These are phyloP conservation scores for Cephonodes hylas DNA, from an alignment of 2,888 invertebrate species.

Conservation along the genomic window DNA sequence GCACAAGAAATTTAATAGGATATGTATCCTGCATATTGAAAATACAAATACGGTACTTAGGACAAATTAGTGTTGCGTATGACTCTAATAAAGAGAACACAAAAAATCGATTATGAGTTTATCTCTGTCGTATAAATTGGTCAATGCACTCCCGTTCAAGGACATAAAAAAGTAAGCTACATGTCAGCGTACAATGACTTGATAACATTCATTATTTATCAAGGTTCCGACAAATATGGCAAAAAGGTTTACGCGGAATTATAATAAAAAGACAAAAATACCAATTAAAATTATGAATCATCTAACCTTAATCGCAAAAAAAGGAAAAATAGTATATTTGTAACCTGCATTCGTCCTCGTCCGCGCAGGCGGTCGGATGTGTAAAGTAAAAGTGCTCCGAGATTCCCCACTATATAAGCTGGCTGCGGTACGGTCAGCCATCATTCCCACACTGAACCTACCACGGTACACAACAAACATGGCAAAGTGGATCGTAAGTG, in stretches of 20 bases:
- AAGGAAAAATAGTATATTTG: conserved; percentile 56
- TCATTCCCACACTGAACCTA: conserved; percentile 62
- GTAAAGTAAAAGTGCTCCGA: conserved; percentile 73
- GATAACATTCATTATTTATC: too few relatives aligned
- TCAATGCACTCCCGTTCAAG: too few relatives aligned
- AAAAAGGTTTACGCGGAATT: background rate
- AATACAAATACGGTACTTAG: too few relatives aligned
- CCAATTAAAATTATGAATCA: conserved; percentile 17
- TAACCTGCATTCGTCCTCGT: conserved; percentile 66
- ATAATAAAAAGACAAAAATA: background rate
- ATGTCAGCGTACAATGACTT: too few relatives aligned
- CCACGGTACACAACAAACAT: conserved; percentile 58
- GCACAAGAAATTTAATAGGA: too few relatives aligned
- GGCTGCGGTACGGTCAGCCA: conserved; percentile 42
- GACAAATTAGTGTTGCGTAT: too few relatives aligned
- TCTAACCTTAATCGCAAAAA: conserved; percentile 35
- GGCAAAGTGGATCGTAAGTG: conserved; percentile 78
- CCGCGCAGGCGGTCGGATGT: conserved; percentile 45
- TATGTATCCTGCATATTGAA: too few relatives aligned
- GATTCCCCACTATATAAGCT: conserved; percentile 69
- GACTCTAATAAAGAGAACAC: too few relatives aligned
- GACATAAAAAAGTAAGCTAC: too few relatives aligned
- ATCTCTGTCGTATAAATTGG: too few relatives aligned
- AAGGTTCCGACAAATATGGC: too few relatives aligned
- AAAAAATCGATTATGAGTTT: too few relatives aligned